A percentile compares a stretch with the other conserved stretches of the same genome.
Conservation (phyloP, 2,797 vertebrate species). For the Pseudochaenichthys georgianus region DNA sequence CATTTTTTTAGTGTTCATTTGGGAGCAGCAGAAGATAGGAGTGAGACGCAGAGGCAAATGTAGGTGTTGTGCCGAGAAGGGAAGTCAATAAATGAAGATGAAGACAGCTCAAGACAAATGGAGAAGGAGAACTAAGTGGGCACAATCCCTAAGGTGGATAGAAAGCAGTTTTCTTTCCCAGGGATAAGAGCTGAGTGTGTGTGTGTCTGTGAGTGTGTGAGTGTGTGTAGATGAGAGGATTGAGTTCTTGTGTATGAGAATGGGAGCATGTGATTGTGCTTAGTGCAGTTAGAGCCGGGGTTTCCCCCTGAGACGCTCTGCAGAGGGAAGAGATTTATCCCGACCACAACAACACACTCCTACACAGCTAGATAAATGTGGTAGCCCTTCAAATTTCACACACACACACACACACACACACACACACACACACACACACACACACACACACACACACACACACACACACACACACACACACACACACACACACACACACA, state of each 20-base stretch:
- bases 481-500: conserved; percentile 7
- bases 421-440: conserved; percentile 11
- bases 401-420: conserved; percentile 9
- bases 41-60: conserved; percentile 20
- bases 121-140: conserved; percentile 50
- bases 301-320: conserved; percentile 66
- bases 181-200: conserved; percentile 39
- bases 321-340: conserved; percentile 70
- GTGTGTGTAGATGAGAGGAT: conserved; percentile 54
- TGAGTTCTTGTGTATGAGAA: conserved; percentile 67
- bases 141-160: conserved; percentile 43
- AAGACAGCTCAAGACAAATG: conserved; percentile 57
- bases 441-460: background rate
- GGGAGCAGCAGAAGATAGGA: conserved; percentile 10
- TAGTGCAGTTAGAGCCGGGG: conserved; percentile 67
- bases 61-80: conserved; percentile 28
- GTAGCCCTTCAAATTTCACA: conserved; percentile 62
- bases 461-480: no score
- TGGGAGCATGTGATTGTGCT: conserved; percentile 79
- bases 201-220: background rate
- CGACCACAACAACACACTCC: conserved; percentile 70
- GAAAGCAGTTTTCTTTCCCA: conserved; percentile 32
- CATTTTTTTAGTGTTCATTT: background rate
- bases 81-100: conserved; percentile 53
- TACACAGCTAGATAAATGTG: conserved; percentile 69